Conservation (phyloP, 1,140 invertebrate species). For the Pararge aegeria region DNA sequence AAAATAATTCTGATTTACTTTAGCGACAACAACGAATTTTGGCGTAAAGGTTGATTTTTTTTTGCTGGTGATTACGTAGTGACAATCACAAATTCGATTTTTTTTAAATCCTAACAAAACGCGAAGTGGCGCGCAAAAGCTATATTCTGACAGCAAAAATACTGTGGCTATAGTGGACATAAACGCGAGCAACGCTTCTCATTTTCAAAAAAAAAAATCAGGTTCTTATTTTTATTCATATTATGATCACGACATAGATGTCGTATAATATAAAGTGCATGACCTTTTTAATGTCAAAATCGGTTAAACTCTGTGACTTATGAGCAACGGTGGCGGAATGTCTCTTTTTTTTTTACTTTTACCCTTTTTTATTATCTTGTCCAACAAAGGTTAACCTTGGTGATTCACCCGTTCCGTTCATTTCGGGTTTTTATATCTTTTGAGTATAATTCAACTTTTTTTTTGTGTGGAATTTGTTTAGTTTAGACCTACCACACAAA, state of each 20-base stretch:
- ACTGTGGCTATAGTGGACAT: too few species aligned
- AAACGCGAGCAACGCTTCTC: too few species aligned
- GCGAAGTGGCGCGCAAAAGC: too few species aligned
- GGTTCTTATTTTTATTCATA: too few species aligned
- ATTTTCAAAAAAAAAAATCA: too few species aligned
- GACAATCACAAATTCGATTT: too few species aligned
- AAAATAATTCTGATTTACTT: too few species aligned
- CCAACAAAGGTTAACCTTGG: slow-evolving; percentile 34
- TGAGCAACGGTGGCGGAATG: slow-evolving; percentile 40
- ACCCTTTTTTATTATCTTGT: slow-evolving; percentile 28
- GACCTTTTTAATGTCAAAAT: slow-evolving; percentile 35
- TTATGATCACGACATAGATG: background rate
- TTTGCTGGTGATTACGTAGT: too few species aligned
- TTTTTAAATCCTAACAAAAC: too few species aligned
- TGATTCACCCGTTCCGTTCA: slow-evolving; percentile 31
- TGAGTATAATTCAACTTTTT: slow-evolving; percentile 2
- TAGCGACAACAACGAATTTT: too few species aligned
- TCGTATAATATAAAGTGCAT: slow-evolving; percentile 20
- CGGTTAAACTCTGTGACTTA: slow-evolving; percentile 39
- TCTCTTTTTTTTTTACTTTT: slow-evolving; percentile 24
- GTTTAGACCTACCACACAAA: slow-evolving; percentile 7
- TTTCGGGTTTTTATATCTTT: slow-evolving; percentile 8
- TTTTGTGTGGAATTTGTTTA: slow-evolving; percentile 16
- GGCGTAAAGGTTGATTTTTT: too few species aligned
- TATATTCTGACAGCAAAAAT: too few species aligned